A percentile compares a stretch with the other conserved stretches of the same genome.
Conservation (phyloP, 2,113 vertebrate genomes). For the Emydocephalus ijimae region DNA sequence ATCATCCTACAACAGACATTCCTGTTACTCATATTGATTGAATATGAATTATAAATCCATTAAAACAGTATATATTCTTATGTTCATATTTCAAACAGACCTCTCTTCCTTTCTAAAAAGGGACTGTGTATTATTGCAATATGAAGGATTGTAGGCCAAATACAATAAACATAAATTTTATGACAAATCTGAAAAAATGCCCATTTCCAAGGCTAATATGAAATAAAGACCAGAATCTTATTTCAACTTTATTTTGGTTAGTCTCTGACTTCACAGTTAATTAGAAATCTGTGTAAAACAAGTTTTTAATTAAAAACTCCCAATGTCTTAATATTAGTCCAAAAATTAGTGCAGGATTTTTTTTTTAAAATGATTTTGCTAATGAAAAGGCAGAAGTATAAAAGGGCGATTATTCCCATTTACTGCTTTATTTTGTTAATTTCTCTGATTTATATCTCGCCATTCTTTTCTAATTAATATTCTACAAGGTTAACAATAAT, state of each 20-base stretch:
- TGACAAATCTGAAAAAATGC: not conserved
- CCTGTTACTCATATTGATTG: not conserved
- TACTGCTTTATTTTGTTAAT: not conserved
- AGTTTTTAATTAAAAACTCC: not conserved
- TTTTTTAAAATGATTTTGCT: not conserved
- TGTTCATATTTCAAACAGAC: not conserved
- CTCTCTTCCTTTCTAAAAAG: not conserved
- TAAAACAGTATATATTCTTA: not conserved
- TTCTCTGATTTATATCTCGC: not conserved
- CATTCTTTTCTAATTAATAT: not conserved
- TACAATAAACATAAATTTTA: not conserved
- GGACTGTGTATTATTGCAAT: not conserved
- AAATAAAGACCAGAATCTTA: not conserved
- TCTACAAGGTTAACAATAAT: not conserved
- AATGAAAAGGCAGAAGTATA: conserved; percentile 40
- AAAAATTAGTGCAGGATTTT: not conserved
- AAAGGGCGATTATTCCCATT: conserved; percentile 20
- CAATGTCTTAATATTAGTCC: not conserved
- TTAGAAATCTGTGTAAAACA: not conserved
- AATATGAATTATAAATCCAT: not conserved
- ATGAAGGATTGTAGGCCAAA: not conserved
- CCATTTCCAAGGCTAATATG: not conserved
- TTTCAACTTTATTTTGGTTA: not conserved
- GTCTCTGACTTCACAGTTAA: not conserved
- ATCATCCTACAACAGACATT: not conserved